These are phyloP conservation scores for Apostichopus parvimensis DNA, from an alignment of 35 echinoderm and acorn worm genomes.

Conservation along the genomic window DNA sequence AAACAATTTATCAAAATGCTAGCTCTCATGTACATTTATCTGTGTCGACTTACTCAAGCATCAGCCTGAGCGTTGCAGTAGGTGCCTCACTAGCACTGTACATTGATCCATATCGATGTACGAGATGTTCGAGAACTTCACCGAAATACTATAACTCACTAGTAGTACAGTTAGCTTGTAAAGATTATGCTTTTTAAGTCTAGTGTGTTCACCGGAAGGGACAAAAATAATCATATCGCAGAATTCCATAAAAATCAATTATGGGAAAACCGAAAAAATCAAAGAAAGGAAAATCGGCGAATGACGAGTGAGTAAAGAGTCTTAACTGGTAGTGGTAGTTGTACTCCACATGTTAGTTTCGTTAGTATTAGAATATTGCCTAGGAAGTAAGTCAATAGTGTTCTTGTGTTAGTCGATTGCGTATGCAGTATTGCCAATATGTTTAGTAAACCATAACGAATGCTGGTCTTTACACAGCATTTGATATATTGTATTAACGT, in stretches of 20 bases:
- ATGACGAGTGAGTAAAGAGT: not conserved
- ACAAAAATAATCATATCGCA: not conserved
- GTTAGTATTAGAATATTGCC: not conserved
- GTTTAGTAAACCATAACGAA: not conserved
- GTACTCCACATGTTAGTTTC: not conserved
- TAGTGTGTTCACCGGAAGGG: not conserved
- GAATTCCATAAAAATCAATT: not conserved
- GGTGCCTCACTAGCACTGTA: not conserved
- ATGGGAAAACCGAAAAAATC: not conserved
- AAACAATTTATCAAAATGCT: not conserved
- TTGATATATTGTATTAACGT: not conserved
- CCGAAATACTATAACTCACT: not conserved
- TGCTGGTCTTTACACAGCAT: not conserved
- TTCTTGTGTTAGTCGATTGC: not conserved
- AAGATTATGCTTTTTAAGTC: not conserved
- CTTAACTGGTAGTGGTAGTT: not conserved
- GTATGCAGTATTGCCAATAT: not conserved
- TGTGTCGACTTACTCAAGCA: conserved; percentile 3
- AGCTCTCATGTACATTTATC: not conserved
- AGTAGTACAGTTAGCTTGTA: not conserved
- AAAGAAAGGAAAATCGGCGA: not conserved
- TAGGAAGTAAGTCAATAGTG: too few species aligned
- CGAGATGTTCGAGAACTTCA: not conserved
- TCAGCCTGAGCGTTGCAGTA: not conserved
- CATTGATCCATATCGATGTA: not conserved